These are phyloP conservation scores for Stegodyphus dumicola DNA, from an alignment of 1,140 invertebrate genomes.

Conservation along the genomic window DNA sequence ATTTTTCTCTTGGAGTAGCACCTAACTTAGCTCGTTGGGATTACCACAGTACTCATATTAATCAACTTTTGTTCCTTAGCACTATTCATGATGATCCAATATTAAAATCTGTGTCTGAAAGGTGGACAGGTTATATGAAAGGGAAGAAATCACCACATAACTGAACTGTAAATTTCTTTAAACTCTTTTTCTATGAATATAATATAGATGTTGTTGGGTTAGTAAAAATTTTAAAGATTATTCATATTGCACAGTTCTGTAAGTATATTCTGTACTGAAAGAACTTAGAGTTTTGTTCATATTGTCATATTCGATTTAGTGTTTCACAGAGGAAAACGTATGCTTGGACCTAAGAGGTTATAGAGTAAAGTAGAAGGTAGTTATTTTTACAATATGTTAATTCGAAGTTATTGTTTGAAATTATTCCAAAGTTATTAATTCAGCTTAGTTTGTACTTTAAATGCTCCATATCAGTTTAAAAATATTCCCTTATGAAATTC, in stretches of 20 bases:
- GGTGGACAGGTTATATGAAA: constrained; percentile 96
- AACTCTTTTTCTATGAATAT: neutral
- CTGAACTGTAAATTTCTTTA: constrained; percentile 67
- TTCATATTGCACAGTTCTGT: neutral
- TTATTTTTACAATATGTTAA: too few species aligned
- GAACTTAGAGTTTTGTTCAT: neutral
- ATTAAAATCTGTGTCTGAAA: constrained; percentile 85
- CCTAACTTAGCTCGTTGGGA: constrained; percentile 93
- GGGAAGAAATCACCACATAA: constrained; percentile 94
- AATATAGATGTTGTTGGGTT: neutral
- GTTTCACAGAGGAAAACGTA: neutral
- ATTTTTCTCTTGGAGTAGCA: constrained; percentile 84
- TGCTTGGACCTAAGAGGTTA: neutral
- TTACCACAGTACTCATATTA: constrained; percentile 98
- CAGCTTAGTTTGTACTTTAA: neutral
- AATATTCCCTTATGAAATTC: neutral
- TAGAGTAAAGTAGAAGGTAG: too few species aligned
- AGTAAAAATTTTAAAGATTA: neutral
- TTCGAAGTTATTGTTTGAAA: too few species aligned
- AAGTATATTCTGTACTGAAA: neutral
- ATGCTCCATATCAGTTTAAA: neutral
- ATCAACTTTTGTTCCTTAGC: constrained; percentile 89
- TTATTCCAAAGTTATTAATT: neutral
- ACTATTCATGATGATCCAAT: constrained; percentile 86
- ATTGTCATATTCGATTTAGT: neutral